phyloP scores from a whole-genome alignment of 2,888 invertebrate species.

The Ochlodes sylvanus region DNA sequence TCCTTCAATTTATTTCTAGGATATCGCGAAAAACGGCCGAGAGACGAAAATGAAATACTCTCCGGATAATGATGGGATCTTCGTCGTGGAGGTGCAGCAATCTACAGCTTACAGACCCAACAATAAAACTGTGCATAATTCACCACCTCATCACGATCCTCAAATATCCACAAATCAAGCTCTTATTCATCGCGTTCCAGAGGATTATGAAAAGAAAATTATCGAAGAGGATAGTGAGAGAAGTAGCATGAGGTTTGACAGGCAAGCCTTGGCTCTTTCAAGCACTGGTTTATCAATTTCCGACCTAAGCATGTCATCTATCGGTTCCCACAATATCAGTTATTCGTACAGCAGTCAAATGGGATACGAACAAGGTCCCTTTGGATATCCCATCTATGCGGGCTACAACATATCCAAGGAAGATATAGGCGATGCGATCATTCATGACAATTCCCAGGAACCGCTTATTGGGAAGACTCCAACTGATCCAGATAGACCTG shows the following conservation, averaged over 20 bases:
- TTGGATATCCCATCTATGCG: constrained; percentile 87
- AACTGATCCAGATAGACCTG: constrained; percentile 85
- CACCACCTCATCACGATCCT: constrained; percentile 68
- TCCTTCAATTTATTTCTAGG: constrained; percentile 74
- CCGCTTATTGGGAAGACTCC: constrained; percentile 78
- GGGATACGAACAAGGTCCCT: constrained; percentile 90
- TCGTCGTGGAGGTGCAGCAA: constrained; percentile 88
- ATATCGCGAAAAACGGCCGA: constrained; percentile 88
- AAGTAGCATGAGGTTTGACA: constrained; percentile 62
- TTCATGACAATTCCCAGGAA: constrained; percentile 77
- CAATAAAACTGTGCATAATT: constrained; percentile 65
- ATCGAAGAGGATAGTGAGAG: constrained; percentile 68
- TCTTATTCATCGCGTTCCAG: constrained; percentile 74
- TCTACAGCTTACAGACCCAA: constrained; percentile 71
- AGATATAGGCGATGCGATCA: constrained; percentile 63
- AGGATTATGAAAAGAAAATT: constrained; percentile 66
- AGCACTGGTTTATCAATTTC: constrained; percentile 93
- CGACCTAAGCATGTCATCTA: constrained; percentile 90
- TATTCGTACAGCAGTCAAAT: constrained; percentile 93
- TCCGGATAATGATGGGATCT: constrained; percentile 89
- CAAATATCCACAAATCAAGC: constrained; percentile 81
- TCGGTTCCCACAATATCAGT: constrained; percentile 89
- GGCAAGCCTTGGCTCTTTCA: constrained; percentile 81
- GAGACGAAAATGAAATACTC: constrained; percentile 91
- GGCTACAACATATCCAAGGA: constrained; percentile 82